phyloP scores from a whole-genome alignment of 2,113 vertebrate genomes.

The Indri indri region DNA sequence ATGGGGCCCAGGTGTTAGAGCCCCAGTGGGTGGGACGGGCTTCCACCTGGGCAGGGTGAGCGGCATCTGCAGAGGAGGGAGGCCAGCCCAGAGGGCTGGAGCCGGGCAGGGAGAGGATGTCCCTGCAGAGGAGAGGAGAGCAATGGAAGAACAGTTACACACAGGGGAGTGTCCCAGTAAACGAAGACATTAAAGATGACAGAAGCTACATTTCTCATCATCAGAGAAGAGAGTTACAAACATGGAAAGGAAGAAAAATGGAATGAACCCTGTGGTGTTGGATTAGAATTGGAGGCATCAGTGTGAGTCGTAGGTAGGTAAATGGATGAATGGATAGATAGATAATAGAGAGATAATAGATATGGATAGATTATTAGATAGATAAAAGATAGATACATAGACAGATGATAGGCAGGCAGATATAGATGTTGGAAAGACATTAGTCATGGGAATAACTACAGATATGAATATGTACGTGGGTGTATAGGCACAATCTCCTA shows the following conservation, averaged over 20 bases:
- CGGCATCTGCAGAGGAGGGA: background rate
- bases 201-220: background rate
- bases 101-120: background rate
- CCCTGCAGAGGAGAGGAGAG: background rate
- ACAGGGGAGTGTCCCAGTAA: background rate
- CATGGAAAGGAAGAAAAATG: background rate
- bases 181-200: no score
- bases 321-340: background rate
- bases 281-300: background rate
- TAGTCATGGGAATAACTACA: background rate
- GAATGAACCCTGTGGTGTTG: background rate
- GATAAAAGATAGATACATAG: no score
- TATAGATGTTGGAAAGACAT: background rate
- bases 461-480: background rate
- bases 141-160: background rate
- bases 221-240: background rate
- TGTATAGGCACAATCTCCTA: background rate
- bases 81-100: rapidly evolving
- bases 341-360: background rate
- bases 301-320: background rate
- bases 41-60: background rate
- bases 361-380: no score
- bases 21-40: background rate
- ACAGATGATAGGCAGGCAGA: background rate
- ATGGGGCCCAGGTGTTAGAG: background rate